A percentile compares a stretch with the other conserved stretches of the same genome.
Conservation (phyloP, 2,797 vertebrate species). For the Coracias cyanogaster region DNA sequence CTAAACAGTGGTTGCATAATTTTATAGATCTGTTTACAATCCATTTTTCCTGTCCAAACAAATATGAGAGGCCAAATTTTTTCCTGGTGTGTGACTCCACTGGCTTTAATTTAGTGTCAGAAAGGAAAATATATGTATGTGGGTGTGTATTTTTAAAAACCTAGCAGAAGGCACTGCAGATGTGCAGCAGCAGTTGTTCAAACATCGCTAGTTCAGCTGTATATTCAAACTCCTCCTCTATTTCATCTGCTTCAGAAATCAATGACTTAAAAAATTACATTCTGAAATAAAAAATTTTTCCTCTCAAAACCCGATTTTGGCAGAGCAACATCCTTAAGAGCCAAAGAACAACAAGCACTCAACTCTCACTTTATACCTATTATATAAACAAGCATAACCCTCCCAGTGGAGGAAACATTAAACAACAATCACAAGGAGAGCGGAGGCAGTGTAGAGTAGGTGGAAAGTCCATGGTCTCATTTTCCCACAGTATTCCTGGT, state of each 20-base stretch:
- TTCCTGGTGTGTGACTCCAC: background rate
- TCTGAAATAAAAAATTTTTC: background rate
- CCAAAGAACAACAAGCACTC: background rate
- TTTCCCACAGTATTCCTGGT: background rate
- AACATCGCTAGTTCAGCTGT: slow-evolving; percentile 28
- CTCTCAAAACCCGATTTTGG: background rate
- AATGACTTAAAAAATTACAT: background rate
- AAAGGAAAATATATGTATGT: slow-evolving; percentile 27
- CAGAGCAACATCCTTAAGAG: background rate
- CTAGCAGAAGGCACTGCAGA: slow-evolving; percentile 47
- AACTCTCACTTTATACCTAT: background rate
- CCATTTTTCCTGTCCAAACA: slow-evolving; percentile 48
- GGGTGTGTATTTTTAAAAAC: slow-evolving; percentile 30
- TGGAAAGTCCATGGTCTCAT: rapidly evolving
- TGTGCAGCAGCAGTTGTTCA: slow-evolving; percentile 16
- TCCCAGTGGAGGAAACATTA: background rate
- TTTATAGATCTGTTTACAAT: slow-evolving; percentile 52
- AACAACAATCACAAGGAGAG: background rate
- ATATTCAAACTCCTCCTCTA: background rate
- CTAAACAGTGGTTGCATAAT: slow-evolving; percentile 7
- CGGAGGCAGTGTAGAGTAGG: background rate
- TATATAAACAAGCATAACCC: background rate
- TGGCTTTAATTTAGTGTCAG: slow-evolving; percentile 42
- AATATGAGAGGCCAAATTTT: slow-evolving; percentile 1
- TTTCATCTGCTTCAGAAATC: background rate